A percentile compares a stretch with the other conserved stretches of the same genome.
phyloP scores from a whole-genome alignment of 1,140 invertebrate species.

The Heliconius melpomene region DNA sequence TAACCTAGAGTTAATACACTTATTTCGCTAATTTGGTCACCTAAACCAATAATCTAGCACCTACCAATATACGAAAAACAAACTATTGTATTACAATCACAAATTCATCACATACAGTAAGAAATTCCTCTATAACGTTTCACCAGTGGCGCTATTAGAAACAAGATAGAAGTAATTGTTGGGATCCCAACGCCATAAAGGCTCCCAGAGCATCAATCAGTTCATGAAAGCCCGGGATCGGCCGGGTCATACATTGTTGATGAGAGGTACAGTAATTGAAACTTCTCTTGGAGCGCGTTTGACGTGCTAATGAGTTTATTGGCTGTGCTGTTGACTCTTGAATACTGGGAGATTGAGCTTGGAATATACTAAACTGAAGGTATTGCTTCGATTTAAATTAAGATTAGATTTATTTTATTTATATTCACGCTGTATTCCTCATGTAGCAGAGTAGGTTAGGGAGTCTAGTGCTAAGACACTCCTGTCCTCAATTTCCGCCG shows the following conservation, averaged over 20 bases:
- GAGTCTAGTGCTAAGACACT: too few relatives aligned
- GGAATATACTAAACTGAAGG: neutral
- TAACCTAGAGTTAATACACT: too few relatives aligned
- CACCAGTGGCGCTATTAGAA: neutral
- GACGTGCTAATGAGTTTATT: slow-evolving; percentile 16
- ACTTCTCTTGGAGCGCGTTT: slow-evolving; percentile 20
- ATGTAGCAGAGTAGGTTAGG: too few relatives aligned
- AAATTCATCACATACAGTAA: neutral
- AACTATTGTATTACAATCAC: neutral
- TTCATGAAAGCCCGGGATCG: slow-evolving; percentile 20
- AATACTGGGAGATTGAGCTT: neutral
- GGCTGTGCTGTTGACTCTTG: slow-evolving; percentile 1
- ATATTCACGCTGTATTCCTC: too few relatives aligned
- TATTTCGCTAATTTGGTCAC: neutral
- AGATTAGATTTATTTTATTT: neutral
- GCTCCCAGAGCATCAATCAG: slow-evolving; percentile 27
- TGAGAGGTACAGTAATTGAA: slow-evolving; percentile 27
- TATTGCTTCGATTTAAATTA: neutral
- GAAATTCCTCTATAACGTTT: neutral
- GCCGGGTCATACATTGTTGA: slow-evolving; percentile 23
- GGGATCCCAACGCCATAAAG: slow-evolving; percentile 4
- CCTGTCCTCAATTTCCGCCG: too few relatives aligned
- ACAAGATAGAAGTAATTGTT: slow-evolving; percentile 6
- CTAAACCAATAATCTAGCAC: neutral
- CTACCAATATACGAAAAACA: neutral